These are phyloP conservation scores for Mythimna albipuncta DNA, from an alignment of 2,888 invertebrate genomes.

Conservation along the genomic window DNA sequence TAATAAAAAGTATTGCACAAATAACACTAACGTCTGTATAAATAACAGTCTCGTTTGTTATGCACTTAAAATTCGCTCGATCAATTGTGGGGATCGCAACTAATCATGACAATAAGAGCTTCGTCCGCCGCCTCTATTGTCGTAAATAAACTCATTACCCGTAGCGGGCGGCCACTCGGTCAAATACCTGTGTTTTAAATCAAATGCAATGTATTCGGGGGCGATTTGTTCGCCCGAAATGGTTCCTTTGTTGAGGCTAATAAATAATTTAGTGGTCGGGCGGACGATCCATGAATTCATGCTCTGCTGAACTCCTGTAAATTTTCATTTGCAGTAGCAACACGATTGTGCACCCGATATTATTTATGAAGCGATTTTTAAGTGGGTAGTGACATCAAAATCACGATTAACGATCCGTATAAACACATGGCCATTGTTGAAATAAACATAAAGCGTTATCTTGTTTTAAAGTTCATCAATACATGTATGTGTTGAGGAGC, in stretches of 20 bases:
- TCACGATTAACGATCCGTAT: conserved; percentile 70
- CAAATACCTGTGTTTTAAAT: conserved; percentile 87
- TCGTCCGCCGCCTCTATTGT: conserved; percentile 72
- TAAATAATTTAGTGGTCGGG: conserved; percentile 79
- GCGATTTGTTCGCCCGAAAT: conserved; percentile 80
- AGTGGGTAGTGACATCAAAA: conserved; percentile 68
- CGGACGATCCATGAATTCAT: conserved; percentile 74
- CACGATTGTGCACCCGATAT: conserved; percentile 67
- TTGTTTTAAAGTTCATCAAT: conserved; percentile 62
- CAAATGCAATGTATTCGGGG: conserved; percentile 78
- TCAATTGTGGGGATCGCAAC: conserved; percentile 77
- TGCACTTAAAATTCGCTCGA: conserved; percentile 72
- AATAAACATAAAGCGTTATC: conserved; percentile 64
- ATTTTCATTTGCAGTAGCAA: conserved; percentile 66
- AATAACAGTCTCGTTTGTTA: conserved; percentile 76
- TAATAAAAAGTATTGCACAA: conserved; percentile 73
- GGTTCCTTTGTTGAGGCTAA: conserved; percentile 80
- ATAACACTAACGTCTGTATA: conserved; percentile 70
- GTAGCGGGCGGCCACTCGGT: conserved; percentile 77
- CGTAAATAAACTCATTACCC: conserved; percentile 83
- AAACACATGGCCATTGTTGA: conserved; percentile 64
- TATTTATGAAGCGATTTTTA: conserved; percentile 70
- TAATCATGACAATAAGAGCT: conserved; percentile 79
- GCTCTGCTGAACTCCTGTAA: conserved; percentile 76
- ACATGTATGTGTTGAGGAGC: conserved; percentile 27